Percentiles rank a stretch among this genome's conserved stretches.
phyloP scores from a whole-genome alignment of 2,113 vertebrate genomes.

The Pampusana beccarii region DNA sequence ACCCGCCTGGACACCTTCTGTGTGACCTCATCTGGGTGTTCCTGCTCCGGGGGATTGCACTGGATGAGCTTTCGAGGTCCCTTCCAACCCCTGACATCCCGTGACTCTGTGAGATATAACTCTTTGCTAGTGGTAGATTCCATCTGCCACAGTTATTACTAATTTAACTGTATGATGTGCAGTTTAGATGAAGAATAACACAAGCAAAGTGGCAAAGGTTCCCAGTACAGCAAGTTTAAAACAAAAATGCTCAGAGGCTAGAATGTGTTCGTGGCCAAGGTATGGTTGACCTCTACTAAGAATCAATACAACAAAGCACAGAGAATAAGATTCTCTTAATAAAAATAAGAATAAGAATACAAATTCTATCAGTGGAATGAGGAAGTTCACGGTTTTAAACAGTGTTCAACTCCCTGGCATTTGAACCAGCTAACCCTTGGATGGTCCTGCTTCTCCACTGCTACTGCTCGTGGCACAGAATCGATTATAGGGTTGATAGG shows the following conservation, averaged over 20 bases:
- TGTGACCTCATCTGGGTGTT: too few species aligned
- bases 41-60: too few species aligned
- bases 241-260: rapidly evolving
- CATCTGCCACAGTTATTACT: neutral
- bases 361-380: neutral
- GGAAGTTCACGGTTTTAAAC: neutral
- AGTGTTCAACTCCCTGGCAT: neutral
- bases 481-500: rapidly evolving
- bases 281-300: neutral
- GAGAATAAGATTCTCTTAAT: neutral
- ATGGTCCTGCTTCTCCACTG: neutral
- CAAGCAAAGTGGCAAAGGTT: neutral
- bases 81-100: too few species aligned
- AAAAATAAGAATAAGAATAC: too few species aligned
- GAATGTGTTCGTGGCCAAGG: neutral
- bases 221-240: neutral
- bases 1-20: too few species aligned
- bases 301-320: neutral
- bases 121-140: neutral
- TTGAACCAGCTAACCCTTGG: neutral
- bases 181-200: neutral
- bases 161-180: neutral
- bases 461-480: neutral
- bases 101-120: neutral
- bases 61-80: neutral